Evolutionary conservation across 2,888 invertebrate species (phyloP), one percentile per base, ranked within the genome.

Genomic region (Drosophila emarginata): DNA sequence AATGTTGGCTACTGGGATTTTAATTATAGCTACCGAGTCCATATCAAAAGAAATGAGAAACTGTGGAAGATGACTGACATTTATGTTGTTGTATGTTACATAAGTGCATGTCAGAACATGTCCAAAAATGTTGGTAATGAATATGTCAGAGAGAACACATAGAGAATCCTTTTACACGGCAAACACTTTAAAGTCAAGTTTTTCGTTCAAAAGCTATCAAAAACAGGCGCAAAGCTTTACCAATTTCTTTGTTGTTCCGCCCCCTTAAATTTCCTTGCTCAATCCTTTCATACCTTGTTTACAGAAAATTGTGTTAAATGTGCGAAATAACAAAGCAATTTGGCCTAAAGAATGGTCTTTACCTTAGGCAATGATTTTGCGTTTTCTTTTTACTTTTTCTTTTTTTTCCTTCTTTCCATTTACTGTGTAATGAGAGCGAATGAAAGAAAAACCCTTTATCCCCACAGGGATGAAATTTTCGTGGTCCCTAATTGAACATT

Each of bases 271-370:
- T n/a, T n/a, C n/a, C n/a, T n/a, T n/a, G n/a, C n/a, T n/a, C n/a
- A n/a, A n/a, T 39, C 62, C 52, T 53, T 57, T 50, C 70, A 61
- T 60, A 60, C 69, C 79, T 79, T 79, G 74, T 82, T 79, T 77
- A 79, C 74, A 72, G 69, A 61, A 88, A 87, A 84, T 87, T 87
- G 79, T 67, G 87, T 85, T 89, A 84, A 88, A 82, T 77, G 86
- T 83, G 89, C 79, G 81, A 83, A 74, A 79, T 45, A 45, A 21
- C 45, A 80, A 73, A 75, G 88, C 84, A 73, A 88, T 88, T 86
- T 68, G 76, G 75, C 62, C 64, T 23, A 61, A 67, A 50, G 51
- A 52, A 60, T 57, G n/a, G 23, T 18, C 50, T 53, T 62, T 58
- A 61, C 59, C 53, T 52, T 57, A 4, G 39, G 18, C 21, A 45